These are phyloP conservation scores for Athrips mouffetella DNA, from an alignment of 2,888 invertebrate genomes.

Conservation along the genomic window DNA sequence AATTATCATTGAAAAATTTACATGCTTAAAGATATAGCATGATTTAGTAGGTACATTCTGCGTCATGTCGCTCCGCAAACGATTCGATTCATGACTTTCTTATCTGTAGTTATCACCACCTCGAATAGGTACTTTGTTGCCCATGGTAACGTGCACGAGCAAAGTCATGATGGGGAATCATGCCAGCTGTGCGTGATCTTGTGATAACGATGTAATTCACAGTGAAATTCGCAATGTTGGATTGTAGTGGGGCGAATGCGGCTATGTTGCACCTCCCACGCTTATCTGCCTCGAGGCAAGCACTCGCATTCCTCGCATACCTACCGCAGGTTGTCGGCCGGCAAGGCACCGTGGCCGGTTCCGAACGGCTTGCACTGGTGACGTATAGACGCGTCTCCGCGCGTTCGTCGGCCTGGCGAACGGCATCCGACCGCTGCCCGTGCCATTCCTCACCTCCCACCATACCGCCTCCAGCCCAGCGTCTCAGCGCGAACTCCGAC, in stretches of 20 bases:
- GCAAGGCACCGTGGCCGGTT: conserved; percentile 57
- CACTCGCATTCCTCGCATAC: conserved; percentile 70
- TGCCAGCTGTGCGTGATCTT: neutral
- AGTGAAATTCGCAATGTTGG: conserved; percentile 44
- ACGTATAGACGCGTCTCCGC: conserved; percentile 52
- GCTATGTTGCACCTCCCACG: conserved; percentile 64
- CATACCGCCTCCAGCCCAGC: conserved; percentile 20
- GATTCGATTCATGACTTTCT: conserved; percentile 22
- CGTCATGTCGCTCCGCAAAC: conserved; percentile 18
- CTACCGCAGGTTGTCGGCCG: conserved; percentile 70
- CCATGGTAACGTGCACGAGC: conserved; percentile 16
- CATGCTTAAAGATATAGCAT: conserved; percentile 20
- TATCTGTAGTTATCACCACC: conserved; percentile 21
- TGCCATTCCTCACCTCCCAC: conserved; percentile 32
- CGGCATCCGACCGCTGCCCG: conserved; percentile 27
- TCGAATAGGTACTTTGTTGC: conserved; percentile 19
- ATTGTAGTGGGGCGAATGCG: conserved; percentile 39
- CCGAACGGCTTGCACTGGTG: conserved; percentile 56
- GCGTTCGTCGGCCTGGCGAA: conserved; percentile 47
- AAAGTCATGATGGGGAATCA: neutral
- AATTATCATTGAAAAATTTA: conserved; percentile 5
- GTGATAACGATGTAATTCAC: conserved; percentile 11
- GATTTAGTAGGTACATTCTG: conserved; percentile 22
- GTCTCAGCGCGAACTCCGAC: conserved; percentile 28
- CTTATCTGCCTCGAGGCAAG: conserved; percentile 48